phyloP scores from a whole-genome alignment of 2,888 invertebrate genomes.

The Biston stratarius region DNA sequence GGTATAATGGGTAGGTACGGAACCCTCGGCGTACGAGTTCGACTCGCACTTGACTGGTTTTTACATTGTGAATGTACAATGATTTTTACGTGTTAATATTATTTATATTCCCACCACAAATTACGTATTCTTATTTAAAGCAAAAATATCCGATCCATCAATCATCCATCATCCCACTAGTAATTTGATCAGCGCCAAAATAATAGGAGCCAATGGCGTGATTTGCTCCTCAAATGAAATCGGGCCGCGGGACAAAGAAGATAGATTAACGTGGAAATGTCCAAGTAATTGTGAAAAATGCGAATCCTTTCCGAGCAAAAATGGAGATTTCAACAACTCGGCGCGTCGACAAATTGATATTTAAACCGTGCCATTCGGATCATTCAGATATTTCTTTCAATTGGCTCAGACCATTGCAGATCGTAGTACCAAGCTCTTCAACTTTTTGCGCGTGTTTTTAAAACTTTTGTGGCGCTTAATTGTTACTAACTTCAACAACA shows the following conservation, averaged over 20 bases:
- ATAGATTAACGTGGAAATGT: conserved; percentile 81
- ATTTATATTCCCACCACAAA: not conserved
- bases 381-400: conserved; percentile 44
- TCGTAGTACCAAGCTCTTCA: not conserved
- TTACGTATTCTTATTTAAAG: not conserved
- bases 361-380: conserved; percentile 42
- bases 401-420: conserved; percentile 21
- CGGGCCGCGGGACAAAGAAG: conserved; percentile 78
- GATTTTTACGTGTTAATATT: not conserved
- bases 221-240: conserved; percentile 78
- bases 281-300: conserved; percentile 85
- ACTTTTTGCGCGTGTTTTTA: not conserved
- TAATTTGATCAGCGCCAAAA: conserved; percentile 60
- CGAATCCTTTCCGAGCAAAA: conserved; percentile 68
- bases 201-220: conserved; percentile 66
- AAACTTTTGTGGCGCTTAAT: not conserved
- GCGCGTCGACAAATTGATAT: conserved; percentile 44
- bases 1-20: too few relatives aligned
- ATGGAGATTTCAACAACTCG: conserved; percentile 64
- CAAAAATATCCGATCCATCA: not conserved
- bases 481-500: not conserved
- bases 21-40: too few relatives aligned
- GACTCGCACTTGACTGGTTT: too few relatives aligned
- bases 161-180: conserved; percentile 42
- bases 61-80: too few relatives aligned